Evolutionary conservation across 2,797 vertebrate species (phyloP).

Genomic region (Clarias laeviceps): DNA sequence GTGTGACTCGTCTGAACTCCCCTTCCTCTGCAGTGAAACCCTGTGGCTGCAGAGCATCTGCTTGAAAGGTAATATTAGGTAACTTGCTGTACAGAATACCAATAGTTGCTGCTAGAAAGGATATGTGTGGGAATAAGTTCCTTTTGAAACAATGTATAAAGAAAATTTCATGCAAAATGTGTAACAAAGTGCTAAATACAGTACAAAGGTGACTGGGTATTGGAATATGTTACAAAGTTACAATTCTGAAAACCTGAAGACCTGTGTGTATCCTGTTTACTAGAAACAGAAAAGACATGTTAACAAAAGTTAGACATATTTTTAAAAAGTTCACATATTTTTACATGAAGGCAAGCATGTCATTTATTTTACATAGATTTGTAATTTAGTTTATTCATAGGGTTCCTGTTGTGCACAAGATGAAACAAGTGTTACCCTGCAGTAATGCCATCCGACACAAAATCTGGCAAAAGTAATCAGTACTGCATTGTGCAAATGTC

Average conservation of each 20-base stretch:
- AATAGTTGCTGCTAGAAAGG: slow-evolving; percentile 27
- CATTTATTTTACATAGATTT: neutral
- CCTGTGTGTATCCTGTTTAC: too few species aligned
- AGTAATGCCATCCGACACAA: neutral
- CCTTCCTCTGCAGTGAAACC: slow-evolving; percentile 48
- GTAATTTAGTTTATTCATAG: neutral
- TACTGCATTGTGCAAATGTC: neutral
- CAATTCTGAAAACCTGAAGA: neutral
- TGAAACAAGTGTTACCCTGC: neutral
- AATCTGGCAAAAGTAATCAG: neutral
- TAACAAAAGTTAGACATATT: too few species aligned
- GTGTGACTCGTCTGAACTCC: slow-evolving; percentile 51
- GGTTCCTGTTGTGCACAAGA: neutral
- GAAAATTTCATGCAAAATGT: neutral
- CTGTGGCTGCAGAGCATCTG: slow-evolving; percentile 50
- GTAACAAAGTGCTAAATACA: neutral
- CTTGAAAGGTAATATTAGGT: slow-evolving; percentile 47
- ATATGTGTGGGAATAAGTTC: neutral
- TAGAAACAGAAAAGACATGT: too few species aligned
- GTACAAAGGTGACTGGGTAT: too few species aligned
- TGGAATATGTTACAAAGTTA: neutral
- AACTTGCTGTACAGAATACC: slow-evolving; percentile 38
- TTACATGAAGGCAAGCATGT: neutral
- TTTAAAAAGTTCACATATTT: neutral
- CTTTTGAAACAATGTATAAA: neutral